Base-by-base conservation (phyloP, 2,888 invertebrate species). In the Habroteleia sp. region DNA sequence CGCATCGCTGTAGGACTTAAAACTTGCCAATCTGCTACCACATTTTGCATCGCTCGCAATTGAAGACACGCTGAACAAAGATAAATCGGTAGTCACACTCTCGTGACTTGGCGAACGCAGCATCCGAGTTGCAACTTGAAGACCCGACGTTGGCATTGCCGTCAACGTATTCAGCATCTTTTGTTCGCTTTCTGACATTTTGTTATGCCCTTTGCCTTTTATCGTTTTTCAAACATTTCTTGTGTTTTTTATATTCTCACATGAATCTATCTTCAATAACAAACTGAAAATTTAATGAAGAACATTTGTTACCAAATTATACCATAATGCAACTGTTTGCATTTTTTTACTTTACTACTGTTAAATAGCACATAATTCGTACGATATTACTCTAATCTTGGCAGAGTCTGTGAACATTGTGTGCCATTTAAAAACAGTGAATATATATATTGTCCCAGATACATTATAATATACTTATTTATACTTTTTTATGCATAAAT, bases 1-100 rank as follows among this genome's bases (percentile, higher is more conserved):
- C 16, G 83, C 88, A 62, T 91, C 91, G 72, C 89, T 89, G 82
- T 90, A 91, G 39, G 88, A 86, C 77, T 90, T 90, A 79, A 91
- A 91, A 56, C 89, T 89, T 8, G 91, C 87, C 39, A 91, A 84
- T 73, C 89, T 83, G 52, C 85, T 86, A 8, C 83, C 82, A 10
- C 89, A 88, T 66, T 90, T 89, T 7, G 87, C 87, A 60, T 92
- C 91, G 8, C 91, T 91, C 3, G 91, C 91, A 72, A 92, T 92
- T 0, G 93, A 93, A 1, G 93, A 93, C 10, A 94, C 92, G 66
- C 95, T 94, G 89, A 95, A 94, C 66, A 95, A 89, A 0, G 95
- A 95, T 52, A 95, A 89, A 88, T 95, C 95, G 0, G 95, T 95
- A 7, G 94, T 94, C 80, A 95, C 94, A 10, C 94, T 94, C 89